Evolutionary conservation across 2,113 vertebrate species (phyloP), one percentile per base, ranked within the genome.

Genomic region (Cryptoleucopteryx plumbea): DNA sequence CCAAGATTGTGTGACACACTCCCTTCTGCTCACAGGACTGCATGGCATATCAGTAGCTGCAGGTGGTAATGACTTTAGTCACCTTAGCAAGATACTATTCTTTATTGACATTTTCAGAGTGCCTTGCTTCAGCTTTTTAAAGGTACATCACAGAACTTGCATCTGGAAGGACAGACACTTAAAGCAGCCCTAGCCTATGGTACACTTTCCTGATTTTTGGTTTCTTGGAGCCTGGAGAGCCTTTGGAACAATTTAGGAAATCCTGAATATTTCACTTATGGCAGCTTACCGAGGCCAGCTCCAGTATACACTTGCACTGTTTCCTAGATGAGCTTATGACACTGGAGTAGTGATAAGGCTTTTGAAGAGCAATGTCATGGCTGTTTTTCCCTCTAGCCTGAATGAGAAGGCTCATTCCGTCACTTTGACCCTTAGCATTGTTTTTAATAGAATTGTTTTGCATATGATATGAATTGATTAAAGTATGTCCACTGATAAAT

Each of bases 161-260:
- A 3, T 42, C 19, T 56, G 34, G 38, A 79, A 68, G 26, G n/a
- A 56, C 27, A 55, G 12, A 31, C 11, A 45, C 9, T 42, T 53
- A 61, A 82, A 71, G n/a, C 17, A 71, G 32, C 19, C 17, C 13
- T n/a, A 77, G 52, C 21, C 29, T 53, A 27, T n/a, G 14, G 26
- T 27, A 61, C 4, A 20, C 6, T 4, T 53, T 56, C 34, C 27
- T 0, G 0, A 5, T 38, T 43, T 34, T 34, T 32, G 20, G 6
- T 48, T 71, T 70, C 26, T 61, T 77, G 26, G n/a, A 45, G 10
- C 7, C 50, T 70, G 14, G 23, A 85, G 12, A 53, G 5, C 8
- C 23, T 70, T 26, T 55, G 15, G 19, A 61, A 72, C 32, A 61
- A 55, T 29, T 75, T 42, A 82, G 34, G 11, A 43, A 82, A 55